Base-by-base conservation (phyloP, 1,140 invertebrate genomes). In the Potamilus streckersoni region DNA sequence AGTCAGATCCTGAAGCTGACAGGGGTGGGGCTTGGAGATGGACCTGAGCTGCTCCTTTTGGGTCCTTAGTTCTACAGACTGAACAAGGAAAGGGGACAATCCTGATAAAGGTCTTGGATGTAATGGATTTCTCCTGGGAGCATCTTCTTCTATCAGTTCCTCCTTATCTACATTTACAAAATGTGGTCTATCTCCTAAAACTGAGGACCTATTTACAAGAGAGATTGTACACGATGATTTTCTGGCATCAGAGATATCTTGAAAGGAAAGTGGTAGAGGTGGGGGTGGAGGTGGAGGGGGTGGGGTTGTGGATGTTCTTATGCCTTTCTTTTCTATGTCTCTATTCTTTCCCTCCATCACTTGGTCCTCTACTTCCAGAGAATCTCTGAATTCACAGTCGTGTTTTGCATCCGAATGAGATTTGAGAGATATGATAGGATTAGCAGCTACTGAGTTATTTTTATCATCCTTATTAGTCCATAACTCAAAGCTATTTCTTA, bases 31-130 rank as follows among this genome's bases (percentile, higher is more conserved):
- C 55, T 63, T 72, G 20, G 75, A 72, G 23, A 77, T 77, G 2
- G 75, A 77, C 64, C 65, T 60, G 20, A 77, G 38, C 31, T 77
- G 70, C n/a, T 73, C 70, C 65, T 77, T 77, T 66, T 77, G 75
- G 57, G 68, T 71, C 57, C 55, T 56, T 57, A 77, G 55, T 5
- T 77, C 75, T 31, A 77, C 13, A 16, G 75, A 77, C 75, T 77
- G 75, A 11, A 77, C 23, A 16, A 77, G 38, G 64, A 77, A 77
- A 65, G 74, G 65, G 31, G 75, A 69, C 16, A 77, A 31, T 12
- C 75, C 75, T 15, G 72, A 70, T 27, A 69, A 77, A 11, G 38
- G 38, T 49, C 38, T 49, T 49, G 38, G 38, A 49, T 49, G 38
- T 49, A 49, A 49, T 49, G 38, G 38, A 11, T 49, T 49, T 49